Evolutionary conservation across 2,113 vertebrate genomes (phyloP).

Genomic region (Tragelaphus buxtoni): DNA sequence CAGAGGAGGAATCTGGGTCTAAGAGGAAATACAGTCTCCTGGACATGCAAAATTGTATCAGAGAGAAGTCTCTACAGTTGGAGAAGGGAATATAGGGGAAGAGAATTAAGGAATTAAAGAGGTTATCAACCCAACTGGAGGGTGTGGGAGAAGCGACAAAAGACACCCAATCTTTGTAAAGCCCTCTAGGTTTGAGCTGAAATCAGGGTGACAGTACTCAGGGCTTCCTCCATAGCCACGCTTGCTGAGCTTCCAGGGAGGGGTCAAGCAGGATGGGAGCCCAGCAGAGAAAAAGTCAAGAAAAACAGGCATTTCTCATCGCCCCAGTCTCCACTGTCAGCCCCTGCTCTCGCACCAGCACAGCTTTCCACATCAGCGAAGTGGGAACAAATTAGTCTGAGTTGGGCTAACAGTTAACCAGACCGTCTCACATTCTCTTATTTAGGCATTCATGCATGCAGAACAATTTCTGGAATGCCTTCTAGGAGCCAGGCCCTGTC

Average conservation of each 20-base stretch:
- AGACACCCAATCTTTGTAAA: neutral
- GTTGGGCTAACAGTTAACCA: neutral
- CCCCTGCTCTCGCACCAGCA: neutral
- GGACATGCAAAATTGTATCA: neutral
- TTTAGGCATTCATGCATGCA: conserved; percentile 37
- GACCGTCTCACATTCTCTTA: neutral
- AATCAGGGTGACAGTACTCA: neutral
- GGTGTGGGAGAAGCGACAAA: neutral
- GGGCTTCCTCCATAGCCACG: neutral
- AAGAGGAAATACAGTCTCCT: neutral
- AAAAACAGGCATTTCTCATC: neutral
- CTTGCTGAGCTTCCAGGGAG: neutral
- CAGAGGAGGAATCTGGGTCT: neutral
- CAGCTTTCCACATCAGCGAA: neutral
- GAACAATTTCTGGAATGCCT: conserved; percentile 48
- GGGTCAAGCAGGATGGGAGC: neutral
- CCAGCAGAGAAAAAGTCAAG: neutral
- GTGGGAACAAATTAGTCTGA: neutral
- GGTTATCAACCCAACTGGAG: neutral
- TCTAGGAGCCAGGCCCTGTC: neutral
- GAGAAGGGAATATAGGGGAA: neutral
- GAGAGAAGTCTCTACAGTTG: neutral
- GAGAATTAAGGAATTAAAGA: neutral
- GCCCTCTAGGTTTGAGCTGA: neutral
- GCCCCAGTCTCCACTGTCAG: neutral